phyloP scores from a whole-genome alignment of 2,797 vertebrate genomes.

The Pantherophis alleghaniensis region DNA sequence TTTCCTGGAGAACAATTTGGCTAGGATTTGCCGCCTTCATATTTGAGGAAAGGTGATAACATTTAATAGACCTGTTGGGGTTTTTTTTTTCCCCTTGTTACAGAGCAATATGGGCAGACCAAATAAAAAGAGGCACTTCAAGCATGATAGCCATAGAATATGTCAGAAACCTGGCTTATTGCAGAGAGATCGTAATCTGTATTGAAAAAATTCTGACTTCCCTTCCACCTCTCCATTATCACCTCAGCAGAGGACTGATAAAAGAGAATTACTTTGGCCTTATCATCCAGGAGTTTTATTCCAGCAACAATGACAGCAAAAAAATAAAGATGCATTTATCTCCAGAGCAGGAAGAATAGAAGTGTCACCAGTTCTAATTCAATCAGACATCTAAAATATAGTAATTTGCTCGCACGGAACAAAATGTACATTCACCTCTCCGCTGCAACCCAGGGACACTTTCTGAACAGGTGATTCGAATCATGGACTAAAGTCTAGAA shows the following conservation, averaged over 20 bases:
- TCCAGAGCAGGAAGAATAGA: constrained; percentile 63
- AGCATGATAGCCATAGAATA: constrained; percentile 25
- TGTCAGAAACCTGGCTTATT: constrained; percentile 52
- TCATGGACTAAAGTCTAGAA: background rate
- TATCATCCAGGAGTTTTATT: constrained; percentile 73
- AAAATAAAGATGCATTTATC: constrained; percentile 73
- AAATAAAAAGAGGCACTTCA: background rate
- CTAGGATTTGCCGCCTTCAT: background rate
- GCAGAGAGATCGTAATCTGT: constrained; percentile 72
- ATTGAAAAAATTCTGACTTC: constrained; percentile 66
- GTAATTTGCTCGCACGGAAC: constrained; percentile 23
- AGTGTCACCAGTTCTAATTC: constrained; percentile 63
- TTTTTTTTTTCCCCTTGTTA: background rate
- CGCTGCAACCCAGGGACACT: background rate
- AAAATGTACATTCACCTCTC: constrained; percentile 20
- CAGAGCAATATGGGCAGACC: constrained; percentile 19
- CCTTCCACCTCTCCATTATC: constrained; percentile 69
- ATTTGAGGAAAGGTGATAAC: constrained; percentile 11
- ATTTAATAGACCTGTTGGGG: background rate
- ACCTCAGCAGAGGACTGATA: constrained; percentile 67
- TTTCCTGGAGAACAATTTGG: constrained; percentile 12
- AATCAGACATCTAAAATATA: constrained; percentile 63
- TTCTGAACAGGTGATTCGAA: background rate
- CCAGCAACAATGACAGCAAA: constrained; percentile 65
- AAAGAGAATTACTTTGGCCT: constrained; percentile 74